phyloP scores from a whole-genome alignment of 2,797 vertebrate genomes.

The Vipera ursinii region DNA sequence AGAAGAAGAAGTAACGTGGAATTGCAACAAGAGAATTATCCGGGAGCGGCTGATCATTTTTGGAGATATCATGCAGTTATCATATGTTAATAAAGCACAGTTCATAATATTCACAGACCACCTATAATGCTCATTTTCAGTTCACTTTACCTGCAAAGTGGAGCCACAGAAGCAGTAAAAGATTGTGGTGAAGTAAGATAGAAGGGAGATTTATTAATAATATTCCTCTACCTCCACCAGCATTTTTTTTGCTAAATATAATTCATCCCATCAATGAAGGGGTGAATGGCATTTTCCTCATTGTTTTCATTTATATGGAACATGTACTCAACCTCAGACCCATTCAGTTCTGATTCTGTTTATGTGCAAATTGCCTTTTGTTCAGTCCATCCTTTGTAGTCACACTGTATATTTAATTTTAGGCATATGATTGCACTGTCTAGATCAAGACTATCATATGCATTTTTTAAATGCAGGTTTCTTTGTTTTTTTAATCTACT shows the following conservation, averaged over 20 bases:
- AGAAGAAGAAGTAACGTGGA: constrained; percentile 28
- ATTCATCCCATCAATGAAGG: not conserved
- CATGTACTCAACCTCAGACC: not conserved
- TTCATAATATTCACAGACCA: not conserved
- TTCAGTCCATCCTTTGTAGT: not conserved
- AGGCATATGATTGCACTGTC: not conserved
- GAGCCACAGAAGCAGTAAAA: not conserved
- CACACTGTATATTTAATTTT: not conserved
- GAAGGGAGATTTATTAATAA: not conserved
- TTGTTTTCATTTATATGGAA: not conserved
- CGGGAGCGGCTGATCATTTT: not conserved
- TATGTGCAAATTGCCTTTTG: not conserved
- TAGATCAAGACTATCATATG: not conserved
- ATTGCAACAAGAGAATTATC: not conserved
- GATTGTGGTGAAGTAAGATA: not conserved
- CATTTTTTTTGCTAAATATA: not conserved
- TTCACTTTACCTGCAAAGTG: not conserved
- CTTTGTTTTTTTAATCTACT: not conserved
- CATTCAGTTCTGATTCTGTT: not conserved
- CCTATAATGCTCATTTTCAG: not conserved
- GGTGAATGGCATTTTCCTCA: not conserved
- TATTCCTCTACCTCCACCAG: not conserved
- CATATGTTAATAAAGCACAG: not conserved
- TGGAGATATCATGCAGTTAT: constrained; percentile 27
- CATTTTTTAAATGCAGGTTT: not conserved